Evolutionary conservation across 2,888 invertebrate species (phyloP).

Genomic region (Oscheius myriophilus): DNA sequence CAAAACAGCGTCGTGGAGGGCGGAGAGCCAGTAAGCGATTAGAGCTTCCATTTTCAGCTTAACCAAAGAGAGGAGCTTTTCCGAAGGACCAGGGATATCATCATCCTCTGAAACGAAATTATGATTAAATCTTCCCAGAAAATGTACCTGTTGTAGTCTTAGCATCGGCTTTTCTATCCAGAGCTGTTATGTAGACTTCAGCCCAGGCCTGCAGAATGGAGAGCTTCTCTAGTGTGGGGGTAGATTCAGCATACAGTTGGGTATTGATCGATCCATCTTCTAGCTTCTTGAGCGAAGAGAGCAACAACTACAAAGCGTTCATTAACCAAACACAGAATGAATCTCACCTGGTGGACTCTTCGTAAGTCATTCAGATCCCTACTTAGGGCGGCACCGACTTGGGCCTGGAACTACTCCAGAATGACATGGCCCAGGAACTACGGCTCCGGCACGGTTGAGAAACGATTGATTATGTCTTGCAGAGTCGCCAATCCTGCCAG

Average conservation of each 20-base stretch:
- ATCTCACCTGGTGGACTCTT: slow-evolving; percentile 82
- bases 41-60: slow-evolving; percentile 90
- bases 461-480: slow-evolving; percentile 71
- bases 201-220: slow-evolving; percentile 99
- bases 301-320: slow-evolving; percentile 75
- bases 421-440: slow-evolving; percentile 75
- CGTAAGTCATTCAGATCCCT: slow-evolving; percentile 93
- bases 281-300: slow-evolving; percentile 92
- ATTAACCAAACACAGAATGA: too few species aligned
- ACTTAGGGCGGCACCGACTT: slow-evolving; percentile 75
- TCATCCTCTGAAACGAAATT: slow-evolving; percentile 20
- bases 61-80: slow-evolving; percentile 82
- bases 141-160: slow-evolving; percentile 4
- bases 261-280: slow-evolving; percentile 67
- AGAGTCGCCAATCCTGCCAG: slow-evolving; percentile 66
- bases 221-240: slow-evolving; percentile 93
- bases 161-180: slow-evolving; percentile 74
- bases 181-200: slow-evolving; percentile 90
- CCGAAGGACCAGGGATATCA: slow-evolving; percentile 9
- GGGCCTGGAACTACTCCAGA: slow-evolving; percentile 75
- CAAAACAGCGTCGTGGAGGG: slow-evolving; percentile 88
- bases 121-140: background rate
- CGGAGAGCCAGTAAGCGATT: slow-evolving; percentile 93
- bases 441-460: slow-evolving; percentile 74
- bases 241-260: slow-evolving; percentile 79